Conservation (phyloP, 2,797 vertebrate species). For the Pangasius larnaudii region DNA sequence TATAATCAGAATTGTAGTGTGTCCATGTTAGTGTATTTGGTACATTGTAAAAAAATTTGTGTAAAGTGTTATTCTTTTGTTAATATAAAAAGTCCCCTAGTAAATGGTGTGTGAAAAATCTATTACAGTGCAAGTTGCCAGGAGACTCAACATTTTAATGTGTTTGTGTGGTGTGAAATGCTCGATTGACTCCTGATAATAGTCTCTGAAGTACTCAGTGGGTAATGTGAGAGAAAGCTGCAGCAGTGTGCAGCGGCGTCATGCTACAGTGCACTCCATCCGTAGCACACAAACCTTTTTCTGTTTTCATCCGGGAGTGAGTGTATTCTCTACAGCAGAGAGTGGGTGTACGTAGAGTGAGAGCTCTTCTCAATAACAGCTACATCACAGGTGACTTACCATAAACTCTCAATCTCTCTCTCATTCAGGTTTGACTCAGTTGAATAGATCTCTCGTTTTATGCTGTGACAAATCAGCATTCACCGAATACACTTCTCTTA, state of each 20-base stretch:
- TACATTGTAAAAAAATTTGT: not conserved
- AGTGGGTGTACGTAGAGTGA: not conserved
- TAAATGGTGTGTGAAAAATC: constrained; percentile 32
- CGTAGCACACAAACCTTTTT: constrained; percentile 16
- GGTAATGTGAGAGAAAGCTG: constrained; percentile 18
- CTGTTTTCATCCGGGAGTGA: constrained; percentile 12
- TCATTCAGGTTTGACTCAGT: not conserved
- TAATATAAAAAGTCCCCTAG: constrained; percentile 12
- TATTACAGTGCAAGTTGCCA: constrained; percentile 18
- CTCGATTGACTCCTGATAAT: constrained; percentile 26
- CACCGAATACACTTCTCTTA: not conserved
- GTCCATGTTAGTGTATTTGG: not conserved
- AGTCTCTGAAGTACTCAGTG: constrained; percentile 20
- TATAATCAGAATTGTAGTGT: not conserved
- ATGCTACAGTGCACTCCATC: constrained; percentile 12
- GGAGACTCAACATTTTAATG: constrained; percentile 12
- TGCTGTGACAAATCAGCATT: not conserved
- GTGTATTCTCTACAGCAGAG: not conserved
- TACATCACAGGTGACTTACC: constrained; percentile 13
- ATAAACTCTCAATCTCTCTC: not conserved
- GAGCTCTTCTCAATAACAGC: constrained; percentile 6
- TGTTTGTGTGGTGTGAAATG: constrained; percentile 34
- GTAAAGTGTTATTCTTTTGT: constrained; percentile 16
- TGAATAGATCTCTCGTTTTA: not conserved
- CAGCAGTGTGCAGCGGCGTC: constrained; percentile 19